Percentiles rank a stretch among this genome's conserved stretches.
Conservation (phyloP, 2,888 invertebrate species). For the Mythimna impura region DNA sequence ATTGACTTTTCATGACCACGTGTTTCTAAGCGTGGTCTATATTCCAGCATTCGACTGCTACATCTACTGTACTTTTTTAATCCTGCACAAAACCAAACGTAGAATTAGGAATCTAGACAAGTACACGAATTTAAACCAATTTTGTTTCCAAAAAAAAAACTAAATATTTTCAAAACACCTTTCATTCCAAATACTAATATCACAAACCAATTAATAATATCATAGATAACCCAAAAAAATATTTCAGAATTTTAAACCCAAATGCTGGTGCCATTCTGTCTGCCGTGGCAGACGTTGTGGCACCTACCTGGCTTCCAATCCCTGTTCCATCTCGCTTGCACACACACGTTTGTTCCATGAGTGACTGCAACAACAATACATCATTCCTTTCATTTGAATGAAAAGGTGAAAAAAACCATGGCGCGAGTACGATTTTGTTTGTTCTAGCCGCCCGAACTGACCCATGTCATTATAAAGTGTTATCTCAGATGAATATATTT, state of each 20-base stretch:
- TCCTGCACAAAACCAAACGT: background rate
- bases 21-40: background rate
- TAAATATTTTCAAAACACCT: slow-evolving; percentile 27
- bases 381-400: slow-evolving; percentile 71
- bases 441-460: slow-evolving; percentile 89
- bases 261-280: slow-evolving; percentile 86
- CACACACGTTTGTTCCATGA: slow-evolving; percentile 16
- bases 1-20: background rate
- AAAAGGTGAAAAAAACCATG: slow-evolving; percentile 72
- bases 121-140: background rate
- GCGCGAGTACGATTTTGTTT: slow-evolving; percentile 80
- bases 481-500: slow-evolving; percentile 89
- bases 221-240: slow-evolving; percentile 67
- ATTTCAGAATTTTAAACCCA: slow-evolving; percentile 72
- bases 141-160: background rate
- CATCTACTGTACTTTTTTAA: background rate
- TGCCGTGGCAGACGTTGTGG: slow-evolving; percentile 84
- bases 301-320: slow-evolving; percentile 86
- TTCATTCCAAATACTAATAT: slow-evolving; percentile 17
- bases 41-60: too few species aligned
- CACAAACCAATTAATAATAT: slow-evolving; percentile 62
- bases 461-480: slow-evolving; percentile 89
- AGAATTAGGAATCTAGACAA: background rate
- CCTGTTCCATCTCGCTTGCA: slow-evolving; percentile 73
- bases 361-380: slow-evolving; percentile 57